These are phyloP conservation scores for Cremastobaeus sp. DNA, from an alignment of 2,888 invertebrate genomes.

Conservation along the genomic window DNA sequence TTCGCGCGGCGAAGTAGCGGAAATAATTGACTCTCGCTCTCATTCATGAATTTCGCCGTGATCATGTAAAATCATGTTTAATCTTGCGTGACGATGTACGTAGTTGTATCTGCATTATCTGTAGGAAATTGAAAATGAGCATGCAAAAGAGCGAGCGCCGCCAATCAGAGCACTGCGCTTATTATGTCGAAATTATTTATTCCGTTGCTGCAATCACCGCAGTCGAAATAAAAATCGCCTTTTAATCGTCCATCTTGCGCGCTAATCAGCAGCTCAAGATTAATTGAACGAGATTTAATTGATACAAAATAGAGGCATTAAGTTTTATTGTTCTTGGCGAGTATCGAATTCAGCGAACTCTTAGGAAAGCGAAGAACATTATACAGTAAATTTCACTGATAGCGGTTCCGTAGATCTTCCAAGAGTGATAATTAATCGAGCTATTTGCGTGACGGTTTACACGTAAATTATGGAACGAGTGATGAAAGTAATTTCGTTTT, in stretches of 20 bases:
- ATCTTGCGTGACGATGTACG: constrained; percentile 49
- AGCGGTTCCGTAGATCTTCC: constrained; percentile 26
- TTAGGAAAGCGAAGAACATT: constrained; percentile 32
- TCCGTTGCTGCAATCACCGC: too few species aligned
- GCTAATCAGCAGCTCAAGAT: too few species aligned
- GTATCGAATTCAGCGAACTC: too few species aligned
- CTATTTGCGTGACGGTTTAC: constrained; percentile 27
- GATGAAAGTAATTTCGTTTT: constrained; percentile 41
- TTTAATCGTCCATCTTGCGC: too few species aligned
- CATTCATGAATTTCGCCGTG: constrained; percentile 44
- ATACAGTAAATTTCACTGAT: constrained; percentile 46
- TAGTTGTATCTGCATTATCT: constrained; percentile 34
- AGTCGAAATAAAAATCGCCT: too few species aligned
- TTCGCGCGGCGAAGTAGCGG: constrained; percentile 42
- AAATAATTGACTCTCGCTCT: constrained; percentile 50
- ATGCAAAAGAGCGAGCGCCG: constrained; percentile 30
- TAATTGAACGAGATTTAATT: too few species aligned
- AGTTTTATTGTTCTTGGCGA: too few species aligned
- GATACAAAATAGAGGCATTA: too few species aligned
- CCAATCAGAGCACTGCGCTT: neutral
- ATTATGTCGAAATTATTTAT: too few species aligned
- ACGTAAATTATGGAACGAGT: constrained; percentile 30
- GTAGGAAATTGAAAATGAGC: constrained; percentile 33
- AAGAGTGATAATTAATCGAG: constrained; percentile 28
- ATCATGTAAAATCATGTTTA: constrained; percentile 47